Conservation (phyloP, 2,113 vertebrate genomes). For the Malurus cyaneus region DNA sequence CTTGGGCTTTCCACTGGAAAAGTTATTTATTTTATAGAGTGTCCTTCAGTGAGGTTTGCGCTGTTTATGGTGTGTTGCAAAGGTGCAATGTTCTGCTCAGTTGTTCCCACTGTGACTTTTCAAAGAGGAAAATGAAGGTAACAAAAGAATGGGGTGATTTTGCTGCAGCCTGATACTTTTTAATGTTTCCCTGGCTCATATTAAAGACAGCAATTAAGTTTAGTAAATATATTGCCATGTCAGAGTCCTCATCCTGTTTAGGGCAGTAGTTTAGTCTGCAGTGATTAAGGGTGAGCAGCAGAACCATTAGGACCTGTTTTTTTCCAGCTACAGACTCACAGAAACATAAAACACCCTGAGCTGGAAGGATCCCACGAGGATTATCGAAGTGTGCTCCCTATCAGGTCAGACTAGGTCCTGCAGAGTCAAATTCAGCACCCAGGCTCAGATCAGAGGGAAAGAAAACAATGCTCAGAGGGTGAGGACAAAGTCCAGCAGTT, state of each 20-base stretch:
- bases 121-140: background rate
- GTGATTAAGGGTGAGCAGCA: background rate
- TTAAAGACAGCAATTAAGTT: conserved; percentile 47
- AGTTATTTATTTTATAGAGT: background rate
- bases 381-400: accelerated
- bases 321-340: background rate
- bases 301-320: background rate
- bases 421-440: background rate
- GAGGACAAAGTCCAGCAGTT: background rate
- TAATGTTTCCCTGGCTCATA: conserved; percentile 21
- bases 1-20: background rate
- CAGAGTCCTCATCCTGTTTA: conserved; percentile 18
- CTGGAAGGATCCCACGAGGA: background rate
- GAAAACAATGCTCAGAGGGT: background rate
- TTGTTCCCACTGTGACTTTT: conserved; percentile 24
- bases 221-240: conserved; percentile 37
- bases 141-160: conserved; percentile 12
- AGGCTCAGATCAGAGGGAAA: accelerated
- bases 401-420: background rate
- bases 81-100: background rate
- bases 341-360: background rate
- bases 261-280: background rate
- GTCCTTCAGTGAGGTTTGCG: background rate
- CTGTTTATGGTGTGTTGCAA: conserved; percentile 4
- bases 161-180: conserved; percentile 24